Conservation (phyloP, 2,797 vertebrate species). For the Falco peregrinus region DNA sequence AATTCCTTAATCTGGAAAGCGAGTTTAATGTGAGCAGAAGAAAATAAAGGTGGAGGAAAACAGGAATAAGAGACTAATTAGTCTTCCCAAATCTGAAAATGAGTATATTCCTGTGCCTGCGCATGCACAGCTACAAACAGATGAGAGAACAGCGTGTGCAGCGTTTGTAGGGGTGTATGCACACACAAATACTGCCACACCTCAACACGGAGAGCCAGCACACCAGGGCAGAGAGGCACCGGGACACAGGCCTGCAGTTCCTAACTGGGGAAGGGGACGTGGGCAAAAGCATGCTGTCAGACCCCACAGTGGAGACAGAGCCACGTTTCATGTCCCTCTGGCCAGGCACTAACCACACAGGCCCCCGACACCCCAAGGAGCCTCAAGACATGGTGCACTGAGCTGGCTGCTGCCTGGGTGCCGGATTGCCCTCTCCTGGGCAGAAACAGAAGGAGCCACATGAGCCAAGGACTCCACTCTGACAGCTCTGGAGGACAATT, state of each 20-base stretch:
- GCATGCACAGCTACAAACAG: not conserved
- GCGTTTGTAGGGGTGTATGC: accelerated
- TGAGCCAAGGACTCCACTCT: not conserved
- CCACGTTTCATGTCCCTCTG: accelerated
- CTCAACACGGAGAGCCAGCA: accelerated
- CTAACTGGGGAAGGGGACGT: not conserved
- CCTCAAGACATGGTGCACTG: not conserved
- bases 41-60: not conserved
- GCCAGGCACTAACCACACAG: not conserved
- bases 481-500: not conserved
- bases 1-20: not conserved
- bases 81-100: not conserved
- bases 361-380: not conserved
- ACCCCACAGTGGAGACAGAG: not conserved
- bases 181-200: accelerated
- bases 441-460: not conserved
- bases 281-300: not conserved
- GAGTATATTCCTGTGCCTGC: not conserved
- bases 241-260: accelerated
- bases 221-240: not conserved
- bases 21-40: not conserved
- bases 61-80: not conserved
- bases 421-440: constrained; percentile 63
- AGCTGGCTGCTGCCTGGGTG: not conserved
- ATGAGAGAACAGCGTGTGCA: not conserved